A percentile compares a stretch with the other conserved stretches of the same genome.
Evolutionary conservation across 2,888 invertebrate genomes (phyloP).

Genomic region (Helleia helle): DNA sequence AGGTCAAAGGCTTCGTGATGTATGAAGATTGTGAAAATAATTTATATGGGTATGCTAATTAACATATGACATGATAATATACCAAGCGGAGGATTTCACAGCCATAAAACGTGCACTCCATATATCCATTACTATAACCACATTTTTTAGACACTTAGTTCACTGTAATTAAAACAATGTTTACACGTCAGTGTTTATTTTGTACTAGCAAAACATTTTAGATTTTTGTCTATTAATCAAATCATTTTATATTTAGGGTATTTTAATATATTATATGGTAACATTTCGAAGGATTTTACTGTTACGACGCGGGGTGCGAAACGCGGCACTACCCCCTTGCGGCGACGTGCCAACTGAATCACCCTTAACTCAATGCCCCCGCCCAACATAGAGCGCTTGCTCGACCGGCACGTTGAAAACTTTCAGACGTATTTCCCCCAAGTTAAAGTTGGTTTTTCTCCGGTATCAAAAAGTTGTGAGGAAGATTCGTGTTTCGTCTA

Average conservation of each 20-base stretch:
- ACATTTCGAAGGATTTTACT: constrained; percentile 56
- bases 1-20: background rate
- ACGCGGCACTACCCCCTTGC: constrained; percentile 58
- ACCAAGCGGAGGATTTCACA: constrained; percentile 3
- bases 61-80: background rate
- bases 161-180: background rate
- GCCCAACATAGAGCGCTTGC: constrained; percentile 72
- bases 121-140: background rate
- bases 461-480: constrained; percentile 38
- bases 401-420: constrained; percentile 32
- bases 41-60: background rate
- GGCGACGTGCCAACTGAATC: constrained; percentile 67
- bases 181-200: background rate
- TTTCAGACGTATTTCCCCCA: constrained; percentile 26
- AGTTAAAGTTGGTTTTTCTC: constrained; percentile 34
- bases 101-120: constrained; percentile 4
- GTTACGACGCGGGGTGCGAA: constrained; percentile 43
- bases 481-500: constrained; percentile 64
- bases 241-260: constrained; percentile 6
- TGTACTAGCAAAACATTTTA: constrained; percentile 19
- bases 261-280: constrained; percentile 3
- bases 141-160: background rate
- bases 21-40: background rate
- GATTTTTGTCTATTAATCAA: constrained; percentile 13
- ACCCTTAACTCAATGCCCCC: constrained; percentile 67